phyloP scores from a whole-genome alignment of 2,113 vertebrate genomes.

The Nesospiza acunhae region DNA sequence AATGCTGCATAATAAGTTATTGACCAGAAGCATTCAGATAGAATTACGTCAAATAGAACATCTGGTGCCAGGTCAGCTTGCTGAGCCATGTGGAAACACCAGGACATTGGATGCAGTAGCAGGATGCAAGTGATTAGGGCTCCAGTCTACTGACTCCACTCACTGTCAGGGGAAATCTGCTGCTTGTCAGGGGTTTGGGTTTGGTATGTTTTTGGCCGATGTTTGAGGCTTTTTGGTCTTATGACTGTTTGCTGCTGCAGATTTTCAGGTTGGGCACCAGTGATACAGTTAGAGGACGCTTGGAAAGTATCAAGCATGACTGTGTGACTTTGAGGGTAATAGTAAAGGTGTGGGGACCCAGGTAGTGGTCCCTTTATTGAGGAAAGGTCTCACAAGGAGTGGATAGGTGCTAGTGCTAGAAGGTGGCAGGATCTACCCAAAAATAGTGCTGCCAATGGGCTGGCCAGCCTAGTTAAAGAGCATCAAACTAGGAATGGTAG shows the following conservation, averaged over 20 bases:
- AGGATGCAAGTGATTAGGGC: background rate
- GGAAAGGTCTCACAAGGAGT: background rate
- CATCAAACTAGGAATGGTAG: background rate
- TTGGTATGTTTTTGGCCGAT: background rate
- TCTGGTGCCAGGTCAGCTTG: background rate
- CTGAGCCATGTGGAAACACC: background rate
- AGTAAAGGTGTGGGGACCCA: background rate
- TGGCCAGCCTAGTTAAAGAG: background rate
- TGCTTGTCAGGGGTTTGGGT: background rate
- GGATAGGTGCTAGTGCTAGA: background rate
- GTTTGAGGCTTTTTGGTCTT: background rate
- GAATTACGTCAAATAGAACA: background rate
- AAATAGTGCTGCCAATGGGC: background rate
- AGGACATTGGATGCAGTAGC: background rate
- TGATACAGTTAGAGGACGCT: background rate
- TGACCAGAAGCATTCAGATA: background rate
- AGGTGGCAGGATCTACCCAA: background rate
- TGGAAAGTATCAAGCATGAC: background rate
- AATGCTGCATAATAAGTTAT: background rate
- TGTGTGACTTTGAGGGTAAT: background rate
- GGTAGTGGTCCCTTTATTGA: background rate
- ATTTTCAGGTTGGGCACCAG: background rate
- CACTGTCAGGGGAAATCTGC: background rate
- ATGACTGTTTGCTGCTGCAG: background rate
- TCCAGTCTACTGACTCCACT: background rate